Conservation (phyloP, 2,797 vertebrate species). For the Lithobates pipiens region DNA sequence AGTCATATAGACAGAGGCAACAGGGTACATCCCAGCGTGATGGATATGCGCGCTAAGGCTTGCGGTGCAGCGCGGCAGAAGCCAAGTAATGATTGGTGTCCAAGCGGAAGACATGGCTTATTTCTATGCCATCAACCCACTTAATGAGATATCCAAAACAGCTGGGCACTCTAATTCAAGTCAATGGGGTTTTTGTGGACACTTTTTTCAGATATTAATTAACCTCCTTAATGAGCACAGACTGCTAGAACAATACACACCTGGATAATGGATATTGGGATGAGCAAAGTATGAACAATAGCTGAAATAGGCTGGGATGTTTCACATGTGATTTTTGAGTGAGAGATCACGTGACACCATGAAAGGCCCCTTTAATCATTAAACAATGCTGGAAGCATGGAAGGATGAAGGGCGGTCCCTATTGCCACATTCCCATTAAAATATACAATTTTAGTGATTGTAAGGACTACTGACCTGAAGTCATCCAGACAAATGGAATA, state of each 20-base stretch:
- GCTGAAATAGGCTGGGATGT: too few relatives aligned
- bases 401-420: too few relatives aligned
- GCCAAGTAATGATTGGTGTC: conserved; percentile 28
- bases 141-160: conserved; percentile 48
- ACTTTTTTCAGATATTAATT: conserved; percentile 69
- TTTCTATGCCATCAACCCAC: conserved; percentile 32
- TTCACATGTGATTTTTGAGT: too few relatives aligned
- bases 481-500: too few relatives aligned
- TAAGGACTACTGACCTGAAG: too few relatives aligned
- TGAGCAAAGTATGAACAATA: too few relatives aligned
- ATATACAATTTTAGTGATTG: too few relatives aligned
- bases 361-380: too few relatives aligned
- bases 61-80: conserved; percentile 8
- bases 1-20: conserved; percentile 57
- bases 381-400: too few relatives aligned
- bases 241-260: conserved; percentile 62
- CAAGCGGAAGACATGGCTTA: conserved; percentile 26
- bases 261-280: not conserved
- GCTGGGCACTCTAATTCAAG: conserved; percentile 39
- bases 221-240: conserved; percentile 71
- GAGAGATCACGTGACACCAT: too few relatives aligned
- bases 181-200: conserved; percentile 25
- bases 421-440: too few relatives aligned
- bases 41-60: conserved; percentile 14
- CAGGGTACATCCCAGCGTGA: conserved; percentile 52